These are phyloP conservation scores for Noctua janthina DNA, from an alignment of 2,888 invertebrate species.

Conservation along the genomic window DNA sequence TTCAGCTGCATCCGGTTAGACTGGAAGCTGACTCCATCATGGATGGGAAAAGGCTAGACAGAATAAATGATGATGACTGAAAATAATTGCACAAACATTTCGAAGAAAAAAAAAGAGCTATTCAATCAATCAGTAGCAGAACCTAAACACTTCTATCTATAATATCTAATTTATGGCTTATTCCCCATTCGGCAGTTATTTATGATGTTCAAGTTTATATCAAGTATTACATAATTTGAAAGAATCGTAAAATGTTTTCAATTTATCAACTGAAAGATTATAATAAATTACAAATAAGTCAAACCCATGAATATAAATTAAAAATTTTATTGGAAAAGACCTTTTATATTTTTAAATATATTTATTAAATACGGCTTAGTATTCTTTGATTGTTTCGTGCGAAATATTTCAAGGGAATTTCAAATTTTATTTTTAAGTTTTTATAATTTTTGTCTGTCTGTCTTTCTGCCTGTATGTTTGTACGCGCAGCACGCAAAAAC, in stretches of 20 bases:
- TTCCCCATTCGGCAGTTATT: background rate
- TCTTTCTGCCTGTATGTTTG: no score
- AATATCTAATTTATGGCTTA: background rate
- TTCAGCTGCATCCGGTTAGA: no score
- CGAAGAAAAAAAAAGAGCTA: background rate
- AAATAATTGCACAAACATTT: background rate
- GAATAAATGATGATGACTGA: no score
- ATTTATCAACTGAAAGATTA: background rate
- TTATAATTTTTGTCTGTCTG: no score
- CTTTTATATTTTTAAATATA: background rate
- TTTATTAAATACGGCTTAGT: background rate
- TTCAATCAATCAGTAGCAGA: background rate
- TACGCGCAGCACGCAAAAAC: no score
- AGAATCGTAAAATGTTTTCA: background rate
- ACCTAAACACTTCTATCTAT: background rate
- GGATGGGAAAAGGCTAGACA: no score
- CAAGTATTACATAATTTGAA: background rate
- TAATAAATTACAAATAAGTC: background rate
- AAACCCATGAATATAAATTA: background rate
- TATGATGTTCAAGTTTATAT: background rate
- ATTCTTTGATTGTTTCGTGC: background rate
- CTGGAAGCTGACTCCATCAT: no score
- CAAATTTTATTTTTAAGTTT: no score
- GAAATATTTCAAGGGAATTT: background rate
- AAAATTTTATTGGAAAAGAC: background rate